Base-by-base conservation (phyloP, 2,888 invertebrate species). In the Limenitis camilla region DNA sequence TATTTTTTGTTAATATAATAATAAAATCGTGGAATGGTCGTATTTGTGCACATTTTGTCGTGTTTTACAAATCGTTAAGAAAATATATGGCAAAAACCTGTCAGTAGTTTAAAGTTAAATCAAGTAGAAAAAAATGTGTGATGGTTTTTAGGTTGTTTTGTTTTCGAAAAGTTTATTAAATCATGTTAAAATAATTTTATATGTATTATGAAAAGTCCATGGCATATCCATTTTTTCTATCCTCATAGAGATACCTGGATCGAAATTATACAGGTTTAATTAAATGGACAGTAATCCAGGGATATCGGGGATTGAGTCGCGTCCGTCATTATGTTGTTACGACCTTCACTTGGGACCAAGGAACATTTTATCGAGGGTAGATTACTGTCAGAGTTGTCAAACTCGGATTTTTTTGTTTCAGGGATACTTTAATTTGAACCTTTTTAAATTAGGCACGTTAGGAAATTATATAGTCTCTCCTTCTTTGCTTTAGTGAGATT, bases 231-330 rank as follows among this genome's bases (percentile, higher is more conserved):
- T 44, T 47, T 40, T 52, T 41, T 40, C 35, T 28, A 29, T 29
- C 46, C 30, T 33, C 33, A 47, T 47, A 43, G 28, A 31, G 38
- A 30, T 38, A 63, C 68, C 69, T 61, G 64, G 67, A 70, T 74
- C 76, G 77, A 83, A 85, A 83, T 85, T 83, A 82, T 84, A 81
- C 78, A 78, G 78, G 78, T 84, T 85, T 85, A 86, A 87, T 86
- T 84, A 85, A 84, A 84, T 82, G 76, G 79, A 83, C 81, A 84
- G 86, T 83, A 86, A 82, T 84, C 79, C 78, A 62, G 71, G 72
- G 75, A 74, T 76, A 73, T 77, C 75, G 67, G 75, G 76, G 72
- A 72, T 76, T 74, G 72, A 72, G 74, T 73, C 71, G 72, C 73
- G 64, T 67, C 76, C 77, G 81, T 84, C 82, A 86, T 87, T 86